Evolutionary conservation across 2,797 vertebrate genomes (phyloP).

Genomic region (Tapirus indicus): DNA sequence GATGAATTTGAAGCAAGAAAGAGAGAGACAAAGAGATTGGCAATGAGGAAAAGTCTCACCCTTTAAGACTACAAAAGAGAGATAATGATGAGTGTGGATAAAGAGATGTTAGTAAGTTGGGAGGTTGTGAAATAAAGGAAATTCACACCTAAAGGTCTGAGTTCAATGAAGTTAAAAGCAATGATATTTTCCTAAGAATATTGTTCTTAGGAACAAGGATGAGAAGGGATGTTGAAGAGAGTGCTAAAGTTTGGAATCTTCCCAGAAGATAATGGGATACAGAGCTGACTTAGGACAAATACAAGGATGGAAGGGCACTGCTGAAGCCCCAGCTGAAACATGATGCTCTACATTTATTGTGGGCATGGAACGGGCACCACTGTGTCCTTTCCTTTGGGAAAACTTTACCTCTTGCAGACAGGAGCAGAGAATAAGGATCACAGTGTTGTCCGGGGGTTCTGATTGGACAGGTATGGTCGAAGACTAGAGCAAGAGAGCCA

Average conservation of each 20-base stretch:
- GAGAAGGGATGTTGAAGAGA: not conserved
- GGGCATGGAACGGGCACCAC: not conserved
- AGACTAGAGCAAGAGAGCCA: not conserved
- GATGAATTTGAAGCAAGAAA: not conserved
- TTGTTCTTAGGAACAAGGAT: not conserved
- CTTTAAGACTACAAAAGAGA: not conserved
- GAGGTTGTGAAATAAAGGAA: not conserved
- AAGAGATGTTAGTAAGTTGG: not conserved
- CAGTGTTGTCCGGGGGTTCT: not conserved
- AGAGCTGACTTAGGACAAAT: not conserved
- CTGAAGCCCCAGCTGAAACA: not conserved
- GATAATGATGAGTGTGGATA: not conserved
- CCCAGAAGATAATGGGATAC: not conserved
- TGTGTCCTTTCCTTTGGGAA: not conserved
- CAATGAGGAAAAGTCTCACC: not conserved
- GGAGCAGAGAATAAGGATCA: not conserved
- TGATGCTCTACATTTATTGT: rapidly evolving
- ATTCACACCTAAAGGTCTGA: not conserved
- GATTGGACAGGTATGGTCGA: no score
- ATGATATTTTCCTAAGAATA: not conserved
- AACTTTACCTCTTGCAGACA: not conserved
- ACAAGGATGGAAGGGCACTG: not conserved
- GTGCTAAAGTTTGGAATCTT: not conserved
- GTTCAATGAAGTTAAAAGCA: not conserved
- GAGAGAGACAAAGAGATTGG: not conserved